Evolutionary conservation across 2,113 vertebrate genomes (phyloP).

Genomic region (Aphyosemion australe): DNA sequence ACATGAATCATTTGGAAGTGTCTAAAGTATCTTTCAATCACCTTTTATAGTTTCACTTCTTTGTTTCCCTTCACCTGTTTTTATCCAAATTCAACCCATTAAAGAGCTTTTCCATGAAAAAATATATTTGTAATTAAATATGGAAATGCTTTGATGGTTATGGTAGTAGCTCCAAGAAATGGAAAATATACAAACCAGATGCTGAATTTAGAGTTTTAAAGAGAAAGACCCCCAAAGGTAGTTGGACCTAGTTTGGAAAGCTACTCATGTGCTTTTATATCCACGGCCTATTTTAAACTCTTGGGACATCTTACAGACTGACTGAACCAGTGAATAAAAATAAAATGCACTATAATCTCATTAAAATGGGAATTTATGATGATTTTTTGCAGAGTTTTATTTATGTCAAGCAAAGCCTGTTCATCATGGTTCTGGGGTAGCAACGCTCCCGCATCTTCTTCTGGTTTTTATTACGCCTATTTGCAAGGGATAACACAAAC

Average conservation of each 20-base stretch:
- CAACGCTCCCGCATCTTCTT: conserved; percentile 30
- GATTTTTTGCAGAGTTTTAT: conserved; percentile 38
- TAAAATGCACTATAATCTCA: conserved; percentile 17
- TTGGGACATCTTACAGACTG: conserved; percentile 22
- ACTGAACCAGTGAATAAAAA: conserved; percentile 23
- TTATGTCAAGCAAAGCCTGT: conserved; percentile 38
- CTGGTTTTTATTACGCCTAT: conserved; percentile 49
- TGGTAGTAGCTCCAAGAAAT: background rate
- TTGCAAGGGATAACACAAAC: conserved; percentile 45
- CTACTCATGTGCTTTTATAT: too few species aligned
- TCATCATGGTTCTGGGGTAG: conserved; percentile 25
- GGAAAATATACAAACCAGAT: conserved; percentile 4
- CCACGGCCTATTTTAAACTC: background rate
- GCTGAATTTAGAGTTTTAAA: background rate
- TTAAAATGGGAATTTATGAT: conserved; percentile 28
- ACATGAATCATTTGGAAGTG: background rate
- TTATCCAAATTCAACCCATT: background rate
- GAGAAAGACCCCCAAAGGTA: background rate
- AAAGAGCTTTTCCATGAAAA: background rate
- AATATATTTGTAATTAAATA: conserved; percentile 21
- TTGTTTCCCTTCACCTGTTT: background rate
- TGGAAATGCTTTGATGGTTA: conserved; percentile 7
- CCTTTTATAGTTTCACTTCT: background rate
- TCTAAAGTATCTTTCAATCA: background rate
- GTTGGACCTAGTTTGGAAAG: conserved; percentile 11